These are phyloP conservation scores for Eueremaeus valkanovi DNA, from an alignment of 2,888 invertebrate genomes.

Conservation along the genomic window DNA sequence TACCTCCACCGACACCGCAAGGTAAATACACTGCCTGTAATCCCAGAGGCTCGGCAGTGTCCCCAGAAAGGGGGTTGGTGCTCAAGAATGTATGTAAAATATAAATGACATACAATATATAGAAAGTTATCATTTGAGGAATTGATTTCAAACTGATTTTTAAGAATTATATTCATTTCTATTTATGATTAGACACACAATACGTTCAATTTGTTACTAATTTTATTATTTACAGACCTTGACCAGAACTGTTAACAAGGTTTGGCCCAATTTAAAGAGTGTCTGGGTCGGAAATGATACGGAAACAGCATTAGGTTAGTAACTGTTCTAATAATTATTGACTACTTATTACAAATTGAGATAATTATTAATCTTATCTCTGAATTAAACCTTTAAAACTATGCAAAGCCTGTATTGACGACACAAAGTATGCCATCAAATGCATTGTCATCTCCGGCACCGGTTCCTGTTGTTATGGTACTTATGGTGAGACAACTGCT, in stretches of 20 bases:
- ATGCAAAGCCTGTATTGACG: constrained; percentile 30
- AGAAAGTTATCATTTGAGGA: neutral
- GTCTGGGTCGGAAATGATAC: constrained; percentile 39
- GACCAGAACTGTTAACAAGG: constrained; percentile 18
- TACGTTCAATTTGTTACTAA: no score
- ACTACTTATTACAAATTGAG: neutral
- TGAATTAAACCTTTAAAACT: neutral
- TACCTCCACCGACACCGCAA: no score
- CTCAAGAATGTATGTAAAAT: no score
- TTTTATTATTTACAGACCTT: constrained; percentile 10
- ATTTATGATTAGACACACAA: no score
- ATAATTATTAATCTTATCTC: neutral
- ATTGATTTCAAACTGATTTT: neutral
- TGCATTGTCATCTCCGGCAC: constrained; percentile 38
- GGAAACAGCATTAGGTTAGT: constrained; percentile 29
- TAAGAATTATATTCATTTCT: neutral
- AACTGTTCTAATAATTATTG: no score
- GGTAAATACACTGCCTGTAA: no score
- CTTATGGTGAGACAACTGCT: neutral
- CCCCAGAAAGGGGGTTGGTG: no score
- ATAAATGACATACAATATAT: no score
- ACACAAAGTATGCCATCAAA: constrained; percentile 31
- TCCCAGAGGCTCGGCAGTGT: no score
- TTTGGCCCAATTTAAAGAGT: constrained; percentile 34
- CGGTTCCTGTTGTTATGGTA: constrained; percentile 40